phyloP scores from a whole-genome alignment of 2,888 invertebrate genomes.

The Heteropelma amictum region DNA sequence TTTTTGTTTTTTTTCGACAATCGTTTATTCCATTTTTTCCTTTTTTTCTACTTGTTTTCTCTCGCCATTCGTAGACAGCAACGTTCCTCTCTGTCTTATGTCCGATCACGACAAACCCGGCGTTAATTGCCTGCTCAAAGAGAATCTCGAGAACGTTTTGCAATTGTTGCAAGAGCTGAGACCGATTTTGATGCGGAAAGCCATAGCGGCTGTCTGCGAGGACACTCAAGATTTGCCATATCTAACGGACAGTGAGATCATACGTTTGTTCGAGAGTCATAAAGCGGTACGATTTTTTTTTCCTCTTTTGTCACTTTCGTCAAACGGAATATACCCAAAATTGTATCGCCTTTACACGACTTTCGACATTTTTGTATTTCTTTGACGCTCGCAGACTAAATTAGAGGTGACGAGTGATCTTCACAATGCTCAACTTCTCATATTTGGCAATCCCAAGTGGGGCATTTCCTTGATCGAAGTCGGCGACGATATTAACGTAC shows the following conservation, averaged over 20 bases:
- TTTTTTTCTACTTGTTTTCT: constrained; percentile 14
- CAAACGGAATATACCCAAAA: too few relatives aligned
- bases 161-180: constrained; percentile 83
- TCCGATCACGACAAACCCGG: constrained; percentile 80
- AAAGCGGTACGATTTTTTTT: constrained; percentile 72
- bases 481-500: constrained; percentile 70
- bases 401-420: constrained; percentile 79
- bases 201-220: constrained; percentile 81
- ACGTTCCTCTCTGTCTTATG: constrained; percentile 81
- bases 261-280: constrained; percentile 80
- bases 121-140: constrained; percentile 83
- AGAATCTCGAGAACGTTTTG: constrained; percentile 82
- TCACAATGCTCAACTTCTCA: constrained; percentile 84
- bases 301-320: not conserved
- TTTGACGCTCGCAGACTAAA: constrained; percentile 75
- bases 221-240: constrained; percentile 80
- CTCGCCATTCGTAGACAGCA: constrained; percentile 75
- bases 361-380: not conserved
- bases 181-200: constrained; percentile 82
- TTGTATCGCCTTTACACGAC: not conserved
- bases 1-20: not conserved
- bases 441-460: constrained; percentile 86
- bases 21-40: constrained; percentile 33
- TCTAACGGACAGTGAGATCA: constrained; percentile 83
- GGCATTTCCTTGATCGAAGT: constrained; percentile 82